Evolutionary conservation across 64 coral and sea anemone species (phyloP), one percentile per base, ranked within the genome.

Genomic region (Dendronephthya gigantea): DNA sequence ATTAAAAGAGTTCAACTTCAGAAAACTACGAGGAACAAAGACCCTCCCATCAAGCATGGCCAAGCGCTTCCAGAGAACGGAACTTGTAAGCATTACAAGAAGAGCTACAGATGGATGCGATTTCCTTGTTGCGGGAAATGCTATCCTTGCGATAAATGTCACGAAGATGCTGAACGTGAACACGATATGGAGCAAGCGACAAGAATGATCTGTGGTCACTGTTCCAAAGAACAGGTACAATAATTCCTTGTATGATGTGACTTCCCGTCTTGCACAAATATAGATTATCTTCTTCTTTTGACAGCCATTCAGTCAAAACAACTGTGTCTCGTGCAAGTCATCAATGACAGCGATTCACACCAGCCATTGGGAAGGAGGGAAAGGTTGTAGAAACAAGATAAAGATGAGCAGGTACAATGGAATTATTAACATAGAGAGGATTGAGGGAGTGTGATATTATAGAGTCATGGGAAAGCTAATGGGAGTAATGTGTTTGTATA

Each of bases 121-220:
- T 98, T 98, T 34, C 92, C 94, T 19, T 98, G 94, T 75, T 98
- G 94, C 85, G 94, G 94, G 0, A 98, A 98, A 48, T 93, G 94
- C 82, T 98, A 90, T 35, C 87, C 94, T 2, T 98, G 94, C 65
- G 94, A 98, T 37, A 22, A 93, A 28, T 98, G 94, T 37, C 94
- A 98, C 22, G 92, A 98, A 13, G 89, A 90, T 38, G 41, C 38
- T 7, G 94, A 91, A 84, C 32, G 84, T 55, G 72, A 19, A 9
- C 94, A 98, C 31, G 94, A 98, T 50, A 83, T 98, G 87, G 91
- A 93, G 43, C 93, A 79, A 68, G 94, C 94, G 7, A 91, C 89
- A 15, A 86, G 94, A 82, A 98, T 98, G 94, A 87, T 98, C 7
- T 98, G 94, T 38, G 94, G 94, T 9, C 90, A 89, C 43, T 98